These are phyloP conservation scores for Tamias sibiricus DNA, from an alignment of 2,113 vertebrate genomes.

Conservation along the genomic window DNA sequence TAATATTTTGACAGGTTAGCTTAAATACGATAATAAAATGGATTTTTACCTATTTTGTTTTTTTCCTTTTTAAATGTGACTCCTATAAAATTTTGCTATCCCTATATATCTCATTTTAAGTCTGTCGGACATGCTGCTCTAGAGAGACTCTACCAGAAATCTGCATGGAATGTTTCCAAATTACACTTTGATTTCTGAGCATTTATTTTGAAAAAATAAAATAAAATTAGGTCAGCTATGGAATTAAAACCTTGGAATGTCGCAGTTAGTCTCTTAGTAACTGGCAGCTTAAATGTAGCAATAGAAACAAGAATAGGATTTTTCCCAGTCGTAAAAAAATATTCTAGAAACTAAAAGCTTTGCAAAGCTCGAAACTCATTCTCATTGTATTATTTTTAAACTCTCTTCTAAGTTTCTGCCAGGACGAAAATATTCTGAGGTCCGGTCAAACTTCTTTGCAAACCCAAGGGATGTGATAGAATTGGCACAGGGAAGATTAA, in stretches of 20 bases:
- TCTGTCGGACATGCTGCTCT: background rate
- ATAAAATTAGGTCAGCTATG: background rate
- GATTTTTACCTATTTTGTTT: background rate
- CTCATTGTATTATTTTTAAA: conserved; percentile 78
- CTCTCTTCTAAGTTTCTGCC: conserved; percentile 74
- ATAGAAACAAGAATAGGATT: conserved; percentile 18
- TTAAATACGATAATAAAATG: background rate
- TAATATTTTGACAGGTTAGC: background rate
- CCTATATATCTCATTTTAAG: background rate
- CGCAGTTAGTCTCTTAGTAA: conserved; percentile 18
- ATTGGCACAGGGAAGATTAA: conserved; percentile 78
- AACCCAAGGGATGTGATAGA: conserved; percentile 73
- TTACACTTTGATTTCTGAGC: background rate
- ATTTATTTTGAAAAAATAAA: conserved; percentile 30
- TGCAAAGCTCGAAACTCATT: conserved; percentile 75
- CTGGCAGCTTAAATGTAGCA: conserved; percentile 18
- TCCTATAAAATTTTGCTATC: background rate
- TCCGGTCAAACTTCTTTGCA: conserved; percentile 76
- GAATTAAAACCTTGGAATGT: conserved; percentile 31
- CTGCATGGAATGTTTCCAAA: background rate
- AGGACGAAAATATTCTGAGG: conserved; percentile 66
- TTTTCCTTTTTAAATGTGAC: background rate
- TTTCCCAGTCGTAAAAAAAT: conserved; percentile 8
- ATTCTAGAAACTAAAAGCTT: conserved; percentile 73
- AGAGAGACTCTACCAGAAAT: background rate